Evolutionary conservation across 2,797 vertebrate genomes (phyloP).

Genomic region (Danio kyathit): DNA sequence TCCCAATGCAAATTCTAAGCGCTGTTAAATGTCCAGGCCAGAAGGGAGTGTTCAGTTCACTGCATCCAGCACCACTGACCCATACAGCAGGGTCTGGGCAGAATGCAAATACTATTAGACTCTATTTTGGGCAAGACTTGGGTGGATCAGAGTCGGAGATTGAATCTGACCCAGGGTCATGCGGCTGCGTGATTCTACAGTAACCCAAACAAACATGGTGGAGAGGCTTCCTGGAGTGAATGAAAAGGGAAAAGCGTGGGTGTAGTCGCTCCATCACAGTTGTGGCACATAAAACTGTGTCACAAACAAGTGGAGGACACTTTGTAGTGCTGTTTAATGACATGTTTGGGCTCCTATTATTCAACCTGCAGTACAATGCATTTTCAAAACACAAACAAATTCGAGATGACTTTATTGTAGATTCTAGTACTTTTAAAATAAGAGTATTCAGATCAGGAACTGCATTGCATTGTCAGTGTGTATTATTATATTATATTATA

Average conservation of each 20-base stretch:
- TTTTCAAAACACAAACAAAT: no score
- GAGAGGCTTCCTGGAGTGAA: conserved; percentile 64
- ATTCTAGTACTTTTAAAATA: no score
- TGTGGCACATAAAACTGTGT: conserved; percentile 38
- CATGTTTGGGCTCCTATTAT: no score
- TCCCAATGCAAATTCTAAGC: conserved; percentile 62
- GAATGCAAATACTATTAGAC: conserved; percentile 47
- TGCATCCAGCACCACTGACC: conserved; percentile 44
- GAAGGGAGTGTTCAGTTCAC: conserved; percentile 40
- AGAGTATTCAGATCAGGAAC: no score
- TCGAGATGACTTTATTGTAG: no score
- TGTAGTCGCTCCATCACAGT: conserved; percentile 46
- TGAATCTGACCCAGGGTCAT: conserved; percentile 59
- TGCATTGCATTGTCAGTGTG: no score
- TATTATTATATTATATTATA: no score
- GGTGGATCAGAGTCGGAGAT: conserved; percentile 55
- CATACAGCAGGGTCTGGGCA: conserved; percentile 40
- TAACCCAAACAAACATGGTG: conserved; percentile 62
- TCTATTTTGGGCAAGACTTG: conserved; percentile 54
- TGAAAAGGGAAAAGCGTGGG: conserved; percentile 59
- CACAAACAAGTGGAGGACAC: conserved; percentile 19
- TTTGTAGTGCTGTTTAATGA: conserved; percentile 14
- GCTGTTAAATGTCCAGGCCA: conserved; percentile 51
- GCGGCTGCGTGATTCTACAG: conserved; percentile 46
- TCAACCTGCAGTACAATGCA: no score